Percentiles rank a stretch among this genome's conserved stretches.
Conservation (phyloP, 2,113 vertebrate species). For the Oncorhynchus nerka region DNA sequence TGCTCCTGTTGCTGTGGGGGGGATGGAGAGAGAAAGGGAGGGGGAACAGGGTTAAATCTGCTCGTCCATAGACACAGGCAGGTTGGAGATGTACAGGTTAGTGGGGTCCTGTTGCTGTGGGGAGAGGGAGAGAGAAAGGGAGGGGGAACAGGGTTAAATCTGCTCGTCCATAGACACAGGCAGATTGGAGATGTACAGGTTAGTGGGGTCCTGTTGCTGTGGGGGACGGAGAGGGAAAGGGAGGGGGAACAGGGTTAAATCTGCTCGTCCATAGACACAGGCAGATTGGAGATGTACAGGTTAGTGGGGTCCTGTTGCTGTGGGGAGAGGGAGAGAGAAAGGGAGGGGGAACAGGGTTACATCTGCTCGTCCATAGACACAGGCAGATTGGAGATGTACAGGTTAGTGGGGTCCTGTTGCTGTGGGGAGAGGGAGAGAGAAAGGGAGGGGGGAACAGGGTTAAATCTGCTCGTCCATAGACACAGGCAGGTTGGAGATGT, state of each 20-base stretch:
- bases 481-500: conserved; percentile 80
- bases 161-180: conserved; percentile 90
- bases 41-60: no score
- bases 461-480: conserved; percentile 87
- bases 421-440: no score
- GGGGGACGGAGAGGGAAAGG: no score
- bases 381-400: conserved; percentile 87
- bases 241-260: conserved; percentile 27
- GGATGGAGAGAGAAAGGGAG: no score
- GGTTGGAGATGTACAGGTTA: conserved; percentile 93
- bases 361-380: conserved; percentile 88
- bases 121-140: no score
- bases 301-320: conserved; percentile 64
- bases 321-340: no score
- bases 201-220: conserved; percentile 65
- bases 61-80: conserved; percentile 89
- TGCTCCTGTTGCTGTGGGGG: no score
- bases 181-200: conserved; percentile 72
- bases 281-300: conserved; percentile 75
- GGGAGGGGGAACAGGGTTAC: no score
- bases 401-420: conserved; percentile 86
- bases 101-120: conserved; percentile 82
- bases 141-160: conserved; percentile 30
- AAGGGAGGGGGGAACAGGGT: no score
- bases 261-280: conserved; percentile 88